Evolutionary conservation across 2,113 vertebrate genomes (phyloP), one percentile per base, ranked within the genome.

Genomic region (Lamprologus sp.): DNA sequence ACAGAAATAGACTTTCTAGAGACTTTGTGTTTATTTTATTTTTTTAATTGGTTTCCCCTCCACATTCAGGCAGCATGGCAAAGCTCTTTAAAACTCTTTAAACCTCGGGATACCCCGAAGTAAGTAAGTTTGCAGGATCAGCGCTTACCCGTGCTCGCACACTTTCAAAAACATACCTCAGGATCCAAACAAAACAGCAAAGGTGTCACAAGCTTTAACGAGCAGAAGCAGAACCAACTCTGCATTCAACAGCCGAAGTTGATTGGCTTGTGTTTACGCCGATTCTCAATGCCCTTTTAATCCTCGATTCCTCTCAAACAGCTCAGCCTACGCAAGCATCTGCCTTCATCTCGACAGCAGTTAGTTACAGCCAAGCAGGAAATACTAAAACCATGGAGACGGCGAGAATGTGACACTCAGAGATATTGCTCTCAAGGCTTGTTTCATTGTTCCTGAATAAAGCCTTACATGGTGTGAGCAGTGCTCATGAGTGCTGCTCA

Each of bases 381-480:
- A 94, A 88, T 28, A 84, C 79, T 88, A 89, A 93, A 92, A 92
- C 90, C 90, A 84, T 88, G 92, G 94, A 90, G 94, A 91, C 89
- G 17, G 87, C 12, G 82, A 91, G 90, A 94, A 92, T 91, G 90
- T 91, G 94, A 93, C 92, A 93, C 90, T 55, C 26, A 37, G 88
- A 90, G 92, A 92, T 87, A 92, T 84, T 84, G 77, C 91, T 88
- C 88, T 88, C 42, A 28, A 31, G 87, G 84, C 92, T 89, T 11
- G 87, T 89, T 91, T 89, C 89, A 84, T 90, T 92, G 90, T 92
- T 84, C 87, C 90, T 89, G 92, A 80, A 89, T 86, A 89, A 94
- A 91, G 92, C 94, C 94, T 93, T 94, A 95, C 93, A 94, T 95
- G 94, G 94, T 82, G 89, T 83, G 93, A 90, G 87, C 89, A 10